These are phyloP conservation scores for Drosophila nasuta DNA, from an alignment of 1,140 invertebrate genomes.

Conservation along the genomic window DNA sequence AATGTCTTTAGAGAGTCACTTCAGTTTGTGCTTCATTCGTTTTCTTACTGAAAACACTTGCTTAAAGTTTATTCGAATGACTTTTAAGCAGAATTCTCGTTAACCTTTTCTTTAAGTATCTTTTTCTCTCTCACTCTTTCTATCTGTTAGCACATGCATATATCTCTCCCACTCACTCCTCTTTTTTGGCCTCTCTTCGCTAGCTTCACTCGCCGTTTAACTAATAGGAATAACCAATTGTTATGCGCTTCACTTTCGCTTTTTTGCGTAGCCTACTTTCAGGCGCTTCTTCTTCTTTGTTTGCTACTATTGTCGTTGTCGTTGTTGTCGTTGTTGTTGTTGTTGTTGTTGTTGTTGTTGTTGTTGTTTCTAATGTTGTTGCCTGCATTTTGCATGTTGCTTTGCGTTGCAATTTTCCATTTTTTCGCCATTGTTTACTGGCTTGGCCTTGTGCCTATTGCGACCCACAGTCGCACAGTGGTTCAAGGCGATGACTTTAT, in stretches of 20 bases:
- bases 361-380: slow-evolving; percentile 15
- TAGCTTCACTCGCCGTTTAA: slow-evolving; percentile 8
- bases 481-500: too few species aligned
- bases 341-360: slow-evolving; percentile 18
- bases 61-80: too few species aligned
- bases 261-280: slow-evolving; percentile 43
- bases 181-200: neutral
- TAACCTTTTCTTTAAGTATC: neutral
- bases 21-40: too few species aligned
- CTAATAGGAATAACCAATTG: slow-evolving; percentile 28
- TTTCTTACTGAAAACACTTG: too few species aligned
- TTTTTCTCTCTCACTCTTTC: neutral
- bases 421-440: slow-evolving; percentile 31
- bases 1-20: too few species aligned
- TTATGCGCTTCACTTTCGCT: slow-evolving; percentile 37
- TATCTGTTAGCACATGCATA: too few species aligned
- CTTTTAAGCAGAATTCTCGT: too few species aligned
- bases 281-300: slow-evolving; percentile 3
- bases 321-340: slow-evolving; percentile 12
- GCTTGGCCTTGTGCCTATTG: slow-evolving; percentile 53
- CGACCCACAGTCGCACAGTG: slow-evolving; percentile 23
- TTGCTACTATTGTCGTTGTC: slow-evolving; percentile 8
- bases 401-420: slow-evolving; percentile 20
- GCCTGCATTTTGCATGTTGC: slow-evolving; percentile 28
- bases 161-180: neutral